Conservation (phyloP, 2,888 invertebrate species). For the Ypsolopha sequella region DNA sequence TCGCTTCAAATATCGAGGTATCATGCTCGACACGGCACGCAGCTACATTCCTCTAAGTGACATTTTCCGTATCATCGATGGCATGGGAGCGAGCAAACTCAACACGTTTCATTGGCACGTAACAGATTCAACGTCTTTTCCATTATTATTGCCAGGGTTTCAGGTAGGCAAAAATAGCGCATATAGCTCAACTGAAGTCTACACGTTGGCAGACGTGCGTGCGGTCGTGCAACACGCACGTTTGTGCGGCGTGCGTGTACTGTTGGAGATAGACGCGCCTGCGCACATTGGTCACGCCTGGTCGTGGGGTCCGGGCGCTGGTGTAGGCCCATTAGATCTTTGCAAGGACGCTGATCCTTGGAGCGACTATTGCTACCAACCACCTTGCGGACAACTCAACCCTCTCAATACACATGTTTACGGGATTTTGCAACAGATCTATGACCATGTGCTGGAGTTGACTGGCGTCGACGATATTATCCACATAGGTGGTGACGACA, state of each 20-base stretch:
- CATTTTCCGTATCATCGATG: constrained; percentile 80
- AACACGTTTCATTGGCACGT: constrained; percentile 95
- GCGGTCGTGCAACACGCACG: constrained; percentile 82
- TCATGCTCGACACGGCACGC: constrained; percentile 90
- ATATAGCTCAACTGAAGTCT: constrained; percentile 80
- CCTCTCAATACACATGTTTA: constrained; percentile 79
- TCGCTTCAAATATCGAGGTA: constrained; percentile 80
- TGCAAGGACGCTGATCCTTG: constrained; percentile 81
- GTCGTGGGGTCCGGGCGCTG: constrained; percentile 73
- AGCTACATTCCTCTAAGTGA: constrained; percentile 83
- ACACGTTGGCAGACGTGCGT: constrained; percentile 75
- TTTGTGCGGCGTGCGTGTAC: constrained; percentile 84
- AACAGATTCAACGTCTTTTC: constrained; percentile 91
- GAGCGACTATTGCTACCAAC: constrained; percentile 79
- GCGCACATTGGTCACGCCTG: constrained; percentile 86
- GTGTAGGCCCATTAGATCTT: constrained; percentile 63
- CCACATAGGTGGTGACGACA: constrained; percentile 83
- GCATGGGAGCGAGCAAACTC: constrained; percentile 89
- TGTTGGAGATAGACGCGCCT: constrained; percentile 90
- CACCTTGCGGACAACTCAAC: constrained; percentile 86
- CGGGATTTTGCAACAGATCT: constrained; percentile 77
- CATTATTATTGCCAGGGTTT: constrained; percentile 81
- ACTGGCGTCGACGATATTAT: constrained; percentile 83
- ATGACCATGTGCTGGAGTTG: constrained; percentile 78
- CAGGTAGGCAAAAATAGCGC: constrained; percentile 84